Conservation (phyloP, 2,888 invertebrate species). For the Cabera pusaria region DNA sequence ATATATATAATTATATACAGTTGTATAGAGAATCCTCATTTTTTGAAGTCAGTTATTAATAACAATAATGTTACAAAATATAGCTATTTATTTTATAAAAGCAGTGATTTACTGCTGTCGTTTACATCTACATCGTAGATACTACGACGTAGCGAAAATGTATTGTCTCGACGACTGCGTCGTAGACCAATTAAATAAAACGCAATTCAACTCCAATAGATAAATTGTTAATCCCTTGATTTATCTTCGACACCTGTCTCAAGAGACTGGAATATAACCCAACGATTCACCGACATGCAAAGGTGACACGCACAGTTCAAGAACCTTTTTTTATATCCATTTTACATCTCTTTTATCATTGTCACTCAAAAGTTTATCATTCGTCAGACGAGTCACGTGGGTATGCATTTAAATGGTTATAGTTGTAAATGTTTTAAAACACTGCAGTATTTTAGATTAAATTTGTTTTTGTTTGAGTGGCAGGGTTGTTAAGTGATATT, state of each 20-base stretch:
- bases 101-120: too few species aligned
- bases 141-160: too few species aligned
- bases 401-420: slow-evolving; percentile 14
- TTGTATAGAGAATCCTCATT: too few species aligned
- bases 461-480: slow-evolving; percentile 12
- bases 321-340: neutral
- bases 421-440: slow-evolving; percentile 12
- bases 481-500: slow-evolving; percentile 5
- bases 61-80: too few species aligned
- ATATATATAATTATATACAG: too few species aligned
- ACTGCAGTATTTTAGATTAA: slow-evolving; percentile 8
- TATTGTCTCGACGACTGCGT: too few species aligned
- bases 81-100: too few species aligned
- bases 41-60: too few species aligned
- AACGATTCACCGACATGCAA: neutral
- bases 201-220: too few species aligned
- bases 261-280: neutral
- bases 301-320: slow-evolving; percentile 9
- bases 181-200: too few species aligned
- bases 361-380: slow-evolving; percentile 5
- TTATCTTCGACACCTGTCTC: slow-evolving; percentile 2
- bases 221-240: too few species aligned
- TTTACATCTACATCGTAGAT: too few species aligned
- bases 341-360: neutral
- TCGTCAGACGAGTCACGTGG: slow-evolving; percentile 6